These are phyloP conservation scores for Poeciliopsis prolifica DNA, from an alignment of 2,113 vertebrate species.

Conservation along the genomic window DNA sequence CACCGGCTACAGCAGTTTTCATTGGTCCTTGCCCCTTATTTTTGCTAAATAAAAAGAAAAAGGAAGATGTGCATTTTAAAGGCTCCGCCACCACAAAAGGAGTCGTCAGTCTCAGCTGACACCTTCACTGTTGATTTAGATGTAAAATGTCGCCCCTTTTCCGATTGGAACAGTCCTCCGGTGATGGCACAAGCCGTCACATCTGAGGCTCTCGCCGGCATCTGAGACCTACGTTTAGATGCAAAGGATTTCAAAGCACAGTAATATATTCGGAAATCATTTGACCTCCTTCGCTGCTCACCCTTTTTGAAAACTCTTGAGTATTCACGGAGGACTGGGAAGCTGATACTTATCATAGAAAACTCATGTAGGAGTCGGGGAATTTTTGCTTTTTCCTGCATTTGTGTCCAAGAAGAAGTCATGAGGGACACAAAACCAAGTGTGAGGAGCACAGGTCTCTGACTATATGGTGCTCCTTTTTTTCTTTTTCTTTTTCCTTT, in stretches of 20 bases:
- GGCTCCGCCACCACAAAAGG: slow-evolving; percentile 46
- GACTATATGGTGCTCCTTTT: slow-evolving; percentile 16
- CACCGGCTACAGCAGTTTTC: slow-evolving; percentile 14
- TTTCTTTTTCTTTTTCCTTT: slow-evolving; percentile 7
- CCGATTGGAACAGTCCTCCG: slow-evolving; percentile 40
- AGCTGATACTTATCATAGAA: slow-evolving; percentile 35
- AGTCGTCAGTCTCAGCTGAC: slow-evolving; percentile 49
- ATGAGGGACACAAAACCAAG: slow-evolving; percentile 36
- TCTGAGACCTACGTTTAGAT: slow-evolving; percentile 65
- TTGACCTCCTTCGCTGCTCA: slow-evolving; percentile 52
- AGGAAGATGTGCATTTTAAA: slow-evolving; percentile 64
- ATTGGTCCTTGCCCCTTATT: slow-evolving; percentile 5
- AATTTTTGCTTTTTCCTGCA: slow-evolving; percentile 41
- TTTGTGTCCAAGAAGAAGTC: slow-evolving; percentile 32
- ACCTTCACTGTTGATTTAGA: slow-evolving; percentile 55
- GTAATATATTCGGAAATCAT: slow-evolving; percentile 34
- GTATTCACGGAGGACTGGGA: slow-evolving; percentile 7
- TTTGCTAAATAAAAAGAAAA: background rate
- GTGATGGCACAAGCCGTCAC: slow-evolving; percentile 69
- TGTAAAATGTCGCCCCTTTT: slow-evolving; percentile 21
- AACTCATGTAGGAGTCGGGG: slow-evolving; percentile 33
- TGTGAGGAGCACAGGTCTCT: slow-evolving; percentile 35
- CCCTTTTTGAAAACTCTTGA: slow-evolving; percentile 28
- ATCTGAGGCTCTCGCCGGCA: slow-evolving; percentile 51
- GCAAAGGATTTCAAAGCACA: slow-evolving; percentile 50